Percentiles rank a stretch among this genome's conserved stretches.
Conservation (phyloP, 1,140 invertebrate genomes). For the Brachionus plicatilis region DNA sequence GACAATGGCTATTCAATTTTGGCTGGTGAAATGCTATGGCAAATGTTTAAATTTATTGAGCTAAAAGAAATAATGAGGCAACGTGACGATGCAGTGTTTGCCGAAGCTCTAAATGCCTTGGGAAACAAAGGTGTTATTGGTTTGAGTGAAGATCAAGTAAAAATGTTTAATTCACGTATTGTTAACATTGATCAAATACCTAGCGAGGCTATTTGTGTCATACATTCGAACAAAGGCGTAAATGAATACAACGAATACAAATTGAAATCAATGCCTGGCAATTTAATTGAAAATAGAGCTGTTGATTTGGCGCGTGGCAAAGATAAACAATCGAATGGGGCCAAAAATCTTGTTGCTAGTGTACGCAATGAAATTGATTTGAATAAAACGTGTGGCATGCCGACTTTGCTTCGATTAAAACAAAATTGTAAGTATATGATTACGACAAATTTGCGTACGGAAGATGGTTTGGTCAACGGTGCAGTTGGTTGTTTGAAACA, state of each 20-base stretch:
- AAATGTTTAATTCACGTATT: conserved; percentile 11
- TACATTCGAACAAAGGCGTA: background rate
- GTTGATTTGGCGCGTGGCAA: background rate
- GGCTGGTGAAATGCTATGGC: background rate
- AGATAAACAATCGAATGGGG: background rate
- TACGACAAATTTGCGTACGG: background rate
- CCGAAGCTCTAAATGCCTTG: background rate
- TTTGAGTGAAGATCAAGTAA: too few relatives aligned
- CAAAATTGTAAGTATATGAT: background rate
- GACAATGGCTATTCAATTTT: background rate
- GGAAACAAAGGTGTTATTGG: background rate
- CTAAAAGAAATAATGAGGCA: conserved; percentile 10
- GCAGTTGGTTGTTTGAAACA: background rate
- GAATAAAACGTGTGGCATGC: background rate
- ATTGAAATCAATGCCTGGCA: background rate
- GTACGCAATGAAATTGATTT: background rate
- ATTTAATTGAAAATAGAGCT: background rate
- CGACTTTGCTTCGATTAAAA: background rate
- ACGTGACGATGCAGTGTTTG: background rate
- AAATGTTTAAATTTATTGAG: conserved; percentile 1
- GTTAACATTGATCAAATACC: background rate
- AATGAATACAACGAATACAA: background rate
- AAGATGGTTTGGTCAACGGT: background rate
- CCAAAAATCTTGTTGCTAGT: background rate
- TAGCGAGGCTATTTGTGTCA: background rate